Conservation (phyloP, 2,888 invertebrate species). For the Noctua janthina region DNA sequence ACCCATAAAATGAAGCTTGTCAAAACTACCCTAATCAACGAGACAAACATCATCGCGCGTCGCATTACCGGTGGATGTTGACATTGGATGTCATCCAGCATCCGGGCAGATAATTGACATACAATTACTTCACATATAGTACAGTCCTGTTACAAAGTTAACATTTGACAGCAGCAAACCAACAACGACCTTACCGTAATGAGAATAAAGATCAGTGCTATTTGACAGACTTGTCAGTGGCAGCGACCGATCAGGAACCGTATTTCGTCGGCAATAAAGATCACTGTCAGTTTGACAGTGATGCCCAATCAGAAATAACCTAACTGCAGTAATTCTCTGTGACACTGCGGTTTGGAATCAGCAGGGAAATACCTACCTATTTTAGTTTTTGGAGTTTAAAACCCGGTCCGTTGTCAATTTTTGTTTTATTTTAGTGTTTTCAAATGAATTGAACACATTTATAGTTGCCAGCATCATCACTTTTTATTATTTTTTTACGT, state of each 20-base stretch:
- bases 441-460: neutral
- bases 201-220: neutral
- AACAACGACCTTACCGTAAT: neutral
- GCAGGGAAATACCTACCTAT: neutral
- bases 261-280: neutral
- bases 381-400: neutral
- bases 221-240: neutral
- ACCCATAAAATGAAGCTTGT: neutral
- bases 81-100: constrained; percentile 9
- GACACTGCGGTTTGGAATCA: neutral
- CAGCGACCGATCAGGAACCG: neutral
- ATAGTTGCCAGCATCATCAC: neutral
- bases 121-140: neutral
- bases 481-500: no score
- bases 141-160: neutral
- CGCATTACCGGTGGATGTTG: constrained; percentile 13
- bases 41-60: neutral
- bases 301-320: neutral
- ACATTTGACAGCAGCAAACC: neutral
- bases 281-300: neutral
- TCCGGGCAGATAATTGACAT: neutral
- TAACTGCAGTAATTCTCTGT: neutral
- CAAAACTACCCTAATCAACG: constrained; percentile 11
- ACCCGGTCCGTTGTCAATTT: neutral
- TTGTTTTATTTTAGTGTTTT: neutral